These are phyloP conservation scores for Chlorodrepanis virens DNA, from an alignment of 2,113 vertebrate genomes.

Conservation along the genomic window DNA sequence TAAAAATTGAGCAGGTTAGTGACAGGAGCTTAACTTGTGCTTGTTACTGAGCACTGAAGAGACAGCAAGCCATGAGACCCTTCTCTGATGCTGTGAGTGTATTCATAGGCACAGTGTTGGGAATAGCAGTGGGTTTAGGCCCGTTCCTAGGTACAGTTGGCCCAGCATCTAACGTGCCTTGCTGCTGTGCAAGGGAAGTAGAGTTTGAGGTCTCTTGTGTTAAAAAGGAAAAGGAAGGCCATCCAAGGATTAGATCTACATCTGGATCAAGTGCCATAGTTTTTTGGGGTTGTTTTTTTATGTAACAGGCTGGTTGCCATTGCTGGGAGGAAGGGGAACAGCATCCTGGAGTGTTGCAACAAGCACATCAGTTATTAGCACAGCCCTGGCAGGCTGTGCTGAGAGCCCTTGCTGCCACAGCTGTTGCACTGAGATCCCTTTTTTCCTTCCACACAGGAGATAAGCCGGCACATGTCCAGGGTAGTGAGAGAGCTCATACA, in stretches of 20 bases:
- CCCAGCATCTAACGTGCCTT: not conserved
- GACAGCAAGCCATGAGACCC: not conserved
- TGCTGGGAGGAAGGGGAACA: not conserved
- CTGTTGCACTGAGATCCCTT: not conserved
- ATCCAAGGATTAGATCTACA: not conserved
- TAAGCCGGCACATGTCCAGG: constrained; percentile 39
- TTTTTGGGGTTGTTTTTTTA: not conserved
- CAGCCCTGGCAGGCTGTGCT: not conserved
- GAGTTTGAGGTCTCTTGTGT: not conserved
- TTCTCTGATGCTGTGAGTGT: not conserved
- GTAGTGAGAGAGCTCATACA: constrained; percentile 61
- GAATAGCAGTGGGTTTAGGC: not conserved
- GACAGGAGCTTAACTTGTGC: not conserved
- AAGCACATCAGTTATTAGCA: not conserved
- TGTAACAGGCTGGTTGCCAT: not conserved
- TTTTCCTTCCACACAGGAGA: constrained; percentile 54
- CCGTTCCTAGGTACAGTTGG: not conserved
- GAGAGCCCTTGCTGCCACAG: not conserved
- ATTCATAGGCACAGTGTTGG: not conserved
- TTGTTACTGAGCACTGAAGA: not conserved
- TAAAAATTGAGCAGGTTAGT: not conserved
- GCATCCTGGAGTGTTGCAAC: not conserved
- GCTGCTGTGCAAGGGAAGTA: not conserved
- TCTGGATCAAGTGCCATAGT: not conserved
- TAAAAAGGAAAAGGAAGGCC: not conserved